Evolutionary conservation across 2,113 vertebrate genomes (phyloP).

Genomic region (Tonatia bakeri): DNA sequence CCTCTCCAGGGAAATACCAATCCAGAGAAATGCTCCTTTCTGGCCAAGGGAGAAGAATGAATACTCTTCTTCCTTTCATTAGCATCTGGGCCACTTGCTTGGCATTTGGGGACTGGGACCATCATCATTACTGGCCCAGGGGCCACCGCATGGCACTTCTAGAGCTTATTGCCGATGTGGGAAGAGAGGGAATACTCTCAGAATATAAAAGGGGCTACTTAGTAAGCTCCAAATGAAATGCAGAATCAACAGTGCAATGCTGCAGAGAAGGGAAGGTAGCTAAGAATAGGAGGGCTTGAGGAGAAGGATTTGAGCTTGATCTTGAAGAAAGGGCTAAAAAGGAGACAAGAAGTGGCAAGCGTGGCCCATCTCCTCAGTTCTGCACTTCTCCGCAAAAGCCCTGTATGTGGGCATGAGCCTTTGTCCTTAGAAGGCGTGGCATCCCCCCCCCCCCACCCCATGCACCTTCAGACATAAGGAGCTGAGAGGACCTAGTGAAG

Average conservation of each 20-base stretch:
- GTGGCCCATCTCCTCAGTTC: not conserved
- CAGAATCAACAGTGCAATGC: not conserved
- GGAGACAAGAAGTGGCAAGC: not conserved
- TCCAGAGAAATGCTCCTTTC: not conserved
- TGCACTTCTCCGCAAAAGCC: not conserved
- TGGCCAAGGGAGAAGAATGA: not conserved
- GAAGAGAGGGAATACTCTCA: not conserved
- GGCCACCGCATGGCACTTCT: not conserved
- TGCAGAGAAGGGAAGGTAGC: not conserved
- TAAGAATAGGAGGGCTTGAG: too few relatives aligned
- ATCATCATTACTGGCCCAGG: not conserved
- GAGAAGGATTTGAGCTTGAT: not conserved
- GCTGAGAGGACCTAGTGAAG: not conserved
- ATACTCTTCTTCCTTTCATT: not conserved
- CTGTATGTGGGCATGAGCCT: not conserved
- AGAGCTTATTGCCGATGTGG: not conserved
- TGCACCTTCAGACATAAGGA: rapidly evolving
- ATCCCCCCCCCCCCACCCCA: too few relatives aligned
- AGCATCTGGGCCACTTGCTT: not conserved
- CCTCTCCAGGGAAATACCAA: not conserved
- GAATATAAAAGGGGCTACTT: not conserved
- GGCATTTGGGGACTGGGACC: not conserved
- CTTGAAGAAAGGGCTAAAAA: not conserved
- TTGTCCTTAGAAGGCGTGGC: not conserved
- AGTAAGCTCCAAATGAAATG: not conserved